Percentiles rank a stretch among this genome's conserved stretches.
phyloP scores from a whole-genome alignment of 1,140 invertebrate genomes.

The Doryteuthis pealeii region DNA sequence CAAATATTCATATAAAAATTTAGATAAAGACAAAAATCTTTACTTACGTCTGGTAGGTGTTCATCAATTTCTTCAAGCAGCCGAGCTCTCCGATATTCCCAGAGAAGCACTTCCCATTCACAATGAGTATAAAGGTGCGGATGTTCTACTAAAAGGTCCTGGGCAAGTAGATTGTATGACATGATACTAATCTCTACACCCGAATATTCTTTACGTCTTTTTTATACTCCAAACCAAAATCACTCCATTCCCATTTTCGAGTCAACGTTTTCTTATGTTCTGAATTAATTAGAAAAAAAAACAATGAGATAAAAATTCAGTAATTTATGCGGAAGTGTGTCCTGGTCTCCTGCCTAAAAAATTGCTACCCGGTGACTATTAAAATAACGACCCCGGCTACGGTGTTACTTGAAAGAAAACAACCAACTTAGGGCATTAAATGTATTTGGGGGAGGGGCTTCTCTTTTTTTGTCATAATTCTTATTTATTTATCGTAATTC shows the following conservation, averaged over 20 bases:
- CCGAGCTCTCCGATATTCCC: slow-evolving; percentile 71
- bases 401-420: no score
- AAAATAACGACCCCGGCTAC: no score
- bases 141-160: slow-evolving; percentile 76
- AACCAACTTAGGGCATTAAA: no score
- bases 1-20: no score
- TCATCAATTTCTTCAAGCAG: slow-evolving; percentile 73
- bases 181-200: slow-evolving; percentile 44
- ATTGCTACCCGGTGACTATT: no score
- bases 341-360: no score
- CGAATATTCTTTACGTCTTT: background rate
- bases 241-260: slow-evolving; percentile 26
- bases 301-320: no score
- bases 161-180: slow-evolving; percentile 84
- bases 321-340: no score
- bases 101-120: slow-evolving; percentile 66
- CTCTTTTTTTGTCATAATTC: background rate
- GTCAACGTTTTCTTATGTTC: background rate
- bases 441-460: no score
- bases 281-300: background rate
- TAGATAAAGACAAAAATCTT: background rate
- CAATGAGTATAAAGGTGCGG: slow-evolving; percentile 73
- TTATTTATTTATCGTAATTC: no score
- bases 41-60: slow-evolving; percentile 74
- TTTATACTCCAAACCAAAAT: slow-evolving; percentile 18